Percentiles rank a stretch among this genome's conserved stretches.
Evolutionary conservation across 2,888 invertebrate species (phyloP).

Genomic region (Liodrosophila aerea): DNA sequence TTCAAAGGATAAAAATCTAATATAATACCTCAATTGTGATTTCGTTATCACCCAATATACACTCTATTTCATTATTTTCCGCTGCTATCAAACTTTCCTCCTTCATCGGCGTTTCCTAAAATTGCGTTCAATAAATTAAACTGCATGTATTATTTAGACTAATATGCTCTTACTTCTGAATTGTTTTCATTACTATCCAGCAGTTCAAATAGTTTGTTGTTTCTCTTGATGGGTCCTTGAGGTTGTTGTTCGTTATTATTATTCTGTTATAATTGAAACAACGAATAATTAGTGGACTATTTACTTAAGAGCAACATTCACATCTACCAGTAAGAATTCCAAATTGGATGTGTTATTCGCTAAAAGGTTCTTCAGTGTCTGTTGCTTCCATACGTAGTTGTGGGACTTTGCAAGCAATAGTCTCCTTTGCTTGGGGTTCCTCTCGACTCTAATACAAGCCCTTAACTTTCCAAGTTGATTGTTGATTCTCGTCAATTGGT

Average conservation of each 20-base stretch:
- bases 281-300: not conserved
- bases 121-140: not conserved
- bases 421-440: conserved; percentile 3
- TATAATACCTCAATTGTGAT: no score
- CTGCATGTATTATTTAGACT: not conserved
- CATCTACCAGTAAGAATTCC: not conserved
- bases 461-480: conserved; percentile 23
- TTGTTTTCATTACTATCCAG: conserved; percentile 22
- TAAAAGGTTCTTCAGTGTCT: conserved; percentile 24
- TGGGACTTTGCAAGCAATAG: conserved; percentile 17
- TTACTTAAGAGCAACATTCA: conserved; percentile 7
- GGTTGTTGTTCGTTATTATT: not conserved
- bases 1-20: no score
- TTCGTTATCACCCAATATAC: no score
- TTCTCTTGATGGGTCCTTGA: conserved; percentile 8
- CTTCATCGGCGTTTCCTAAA: not conserved
- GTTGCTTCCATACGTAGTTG: conserved; percentile 31
- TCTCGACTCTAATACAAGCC: conserved; percentile 14
- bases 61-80: no score
- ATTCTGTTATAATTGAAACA: conserved; percentile 12
- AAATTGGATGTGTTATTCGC: conserved; percentile 19
- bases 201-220: conserved; percentile 36
- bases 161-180: conserved; percentile 10
- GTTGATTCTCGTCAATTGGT: conserved; percentile 27
- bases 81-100: no score